phyloP scores from a whole-genome alignment of 2,797 vertebrate genomes.

The Graptemys geographica region DNA sequence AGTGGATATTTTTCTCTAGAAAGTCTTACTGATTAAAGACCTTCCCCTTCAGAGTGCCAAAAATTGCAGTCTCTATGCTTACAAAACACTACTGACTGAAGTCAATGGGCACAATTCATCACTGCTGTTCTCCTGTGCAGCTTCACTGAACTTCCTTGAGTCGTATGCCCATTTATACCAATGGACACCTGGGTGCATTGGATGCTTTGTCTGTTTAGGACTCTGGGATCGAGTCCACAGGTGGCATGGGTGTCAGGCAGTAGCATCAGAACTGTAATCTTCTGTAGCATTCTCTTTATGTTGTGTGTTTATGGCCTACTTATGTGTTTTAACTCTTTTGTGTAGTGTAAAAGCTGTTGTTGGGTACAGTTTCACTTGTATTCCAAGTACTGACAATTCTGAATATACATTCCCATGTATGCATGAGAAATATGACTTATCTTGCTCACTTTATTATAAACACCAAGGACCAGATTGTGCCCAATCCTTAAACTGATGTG shows the following conservation, averaged over 20 bases:
- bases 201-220: neutral
- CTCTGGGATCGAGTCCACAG: neutral
- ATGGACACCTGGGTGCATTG: neutral
- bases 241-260: neutral
- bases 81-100: neutral
- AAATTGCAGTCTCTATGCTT: neutral
- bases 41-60: neutral
- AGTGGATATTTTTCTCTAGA: neutral
- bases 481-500: neutral
- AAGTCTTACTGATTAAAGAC: slow-evolving; percentile 48
- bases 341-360: neutral
- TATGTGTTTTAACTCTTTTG: neutral
- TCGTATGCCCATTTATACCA: neutral
- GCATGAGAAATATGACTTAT: neutral
- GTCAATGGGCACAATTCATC: neutral
- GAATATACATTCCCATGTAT: neutral
- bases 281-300: neutral
- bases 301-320: neutral
- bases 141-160: neutral
- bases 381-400: slow-evolving; percentile 4
- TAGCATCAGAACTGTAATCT: neutral
- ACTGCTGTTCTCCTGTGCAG: neutral
- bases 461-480: neutral
- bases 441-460: neutral
- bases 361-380: neutral